Evolutionary conservation across 2,797 vertebrate genomes (phyloP), one percentile per base, ranked within the genome.

Genomic region (Sphenodon punctatus): DNA sequence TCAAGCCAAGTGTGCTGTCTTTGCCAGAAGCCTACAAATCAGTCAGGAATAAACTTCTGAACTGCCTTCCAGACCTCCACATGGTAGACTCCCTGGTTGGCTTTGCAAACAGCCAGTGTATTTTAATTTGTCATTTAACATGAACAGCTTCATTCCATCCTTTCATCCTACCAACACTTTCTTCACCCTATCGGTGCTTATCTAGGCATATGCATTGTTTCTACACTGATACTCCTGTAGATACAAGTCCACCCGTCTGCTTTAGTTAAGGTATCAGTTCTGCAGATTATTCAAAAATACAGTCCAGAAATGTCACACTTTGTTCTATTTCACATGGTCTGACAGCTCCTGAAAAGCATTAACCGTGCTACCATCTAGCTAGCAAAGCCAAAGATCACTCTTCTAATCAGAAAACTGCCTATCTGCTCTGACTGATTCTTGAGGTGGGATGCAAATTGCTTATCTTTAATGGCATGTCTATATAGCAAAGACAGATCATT

Each of bases 191-290:
- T 20, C 56, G 82, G 38, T 75, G 32, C 65, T 60, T 20, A 67
- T 75, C 64, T 59, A 75, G 85, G 64, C 17, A 65, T 60, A 8
- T 3, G 8, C 49, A 49, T 87, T 73, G 63, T 75, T 83, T 64
- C 77, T 89, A 86, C 86, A 56, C 82, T 81, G 1, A 0, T 25
- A 77, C 53, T 48, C 61, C 27, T 5, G 36, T 4, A 12, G 43
- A 49, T 34, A 67, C 86, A 79, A 76, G 23, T 7, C 3, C 17
- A 85, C 76, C 78, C 82, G 81, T 39, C 78, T 51, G 49, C 39
- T 84, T 82, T 84, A 71, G 70, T 83, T 80, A 71, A 89, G 87
- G 36, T 22, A 41, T 25, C 19, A 38, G n/a, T 51, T 84, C 75
- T 43, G 46, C 82, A 85, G 70, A 67, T 66, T 56, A 25, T 41